Conservation (phyloP, 2,888 invertebrate genomes). For the Troglohyphantes excavatus region DNA sequence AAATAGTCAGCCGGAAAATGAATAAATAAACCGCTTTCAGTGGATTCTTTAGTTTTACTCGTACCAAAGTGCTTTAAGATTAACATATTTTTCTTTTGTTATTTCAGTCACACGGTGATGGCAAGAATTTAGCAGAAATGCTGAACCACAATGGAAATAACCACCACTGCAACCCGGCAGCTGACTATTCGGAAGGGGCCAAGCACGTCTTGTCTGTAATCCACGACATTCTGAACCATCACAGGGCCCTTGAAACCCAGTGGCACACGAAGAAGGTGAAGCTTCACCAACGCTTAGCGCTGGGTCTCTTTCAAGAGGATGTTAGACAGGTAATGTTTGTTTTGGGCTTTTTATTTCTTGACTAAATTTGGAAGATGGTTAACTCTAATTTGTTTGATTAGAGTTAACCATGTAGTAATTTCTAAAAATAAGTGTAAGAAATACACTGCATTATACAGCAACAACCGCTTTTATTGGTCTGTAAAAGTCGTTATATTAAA, state of each 20-base stretch:
- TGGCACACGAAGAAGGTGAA: slow-evolving; percentile 98
- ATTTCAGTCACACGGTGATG: slow-evolving; percentile 83
- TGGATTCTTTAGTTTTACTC: neutral
- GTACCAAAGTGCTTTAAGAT: neutral
- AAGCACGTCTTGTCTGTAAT: slow-evolving; percentile 98
- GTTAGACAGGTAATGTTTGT: slow-evolving; percentile 91
- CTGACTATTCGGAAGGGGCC: slow-evolving; percentile 97
- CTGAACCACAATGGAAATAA: slow-evolving; percentile 84
- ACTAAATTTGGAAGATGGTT: too few species aligned
- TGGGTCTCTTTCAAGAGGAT: slow-evolving; percentile 97
- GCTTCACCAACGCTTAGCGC: slow-evolving; percentile 94
- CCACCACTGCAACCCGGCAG: slow-evolving; percentile 91
- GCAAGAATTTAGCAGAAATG: slow-evolving; percentile 83
- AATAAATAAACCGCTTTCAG: neutral
- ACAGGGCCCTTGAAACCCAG: slow-evolving; percentile 94
- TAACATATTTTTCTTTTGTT: neutral
- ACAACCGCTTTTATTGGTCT: too few species aligned
- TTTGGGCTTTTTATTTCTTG: too few species aligned
- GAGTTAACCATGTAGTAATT: too few species aligned
- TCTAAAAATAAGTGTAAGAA: too few species aligned
- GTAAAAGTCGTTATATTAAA: too few species aligned
- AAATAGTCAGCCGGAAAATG: too few species aligned
- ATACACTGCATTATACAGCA: too few species aligned
- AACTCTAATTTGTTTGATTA: too few species aligned
- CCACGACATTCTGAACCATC: slow-evolving; percentile 97